Evolutionary conservation across 2,888 invertebrate genomes (phyloP).

Genomic region (Clusia tigrina): DNA sequence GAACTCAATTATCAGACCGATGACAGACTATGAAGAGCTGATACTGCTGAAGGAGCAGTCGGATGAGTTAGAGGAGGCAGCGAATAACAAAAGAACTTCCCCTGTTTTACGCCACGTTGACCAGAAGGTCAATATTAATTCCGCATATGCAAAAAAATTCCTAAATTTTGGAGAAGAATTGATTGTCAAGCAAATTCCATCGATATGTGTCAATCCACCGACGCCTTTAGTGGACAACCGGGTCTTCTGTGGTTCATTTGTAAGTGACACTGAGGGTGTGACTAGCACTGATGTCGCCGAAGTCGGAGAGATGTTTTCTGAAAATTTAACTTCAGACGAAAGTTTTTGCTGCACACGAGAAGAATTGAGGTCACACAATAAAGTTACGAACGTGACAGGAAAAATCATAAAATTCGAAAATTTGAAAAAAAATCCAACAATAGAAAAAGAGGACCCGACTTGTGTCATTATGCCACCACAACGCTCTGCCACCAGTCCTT

Average conservation of each 20-base stretch:
- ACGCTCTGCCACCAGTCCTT: slow-evolving; percentile 55
- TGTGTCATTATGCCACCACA: slow-evolving; percentile 39
- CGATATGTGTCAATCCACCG: slow-evolving; percentile 57
- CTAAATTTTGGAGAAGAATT: slow-evolving; percentile 26
- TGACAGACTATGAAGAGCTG: background rate
- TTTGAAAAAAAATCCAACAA: background rate
- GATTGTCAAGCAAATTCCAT: slow-evolving; percentile 42
- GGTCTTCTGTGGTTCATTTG: slow-evolving; percentile 25
- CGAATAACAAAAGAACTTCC: background rate
- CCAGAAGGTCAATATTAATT: slow-evolving; percentile 12
- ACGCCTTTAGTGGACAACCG: slow-evolving; percentile 44
- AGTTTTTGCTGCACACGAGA: slow-evolving; percentile 33
- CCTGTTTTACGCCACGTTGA: slow-evolving; percentile 11
- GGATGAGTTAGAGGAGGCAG: background rate
- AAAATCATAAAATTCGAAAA: slow-evolving; percentile 33
- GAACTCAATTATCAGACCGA: slow-evolving; percentile 42
- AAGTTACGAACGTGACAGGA: slow-evolving; percentile 31
- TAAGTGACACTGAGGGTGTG: slow-evolving; percentile 14
- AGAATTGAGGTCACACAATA: slow-evolving; percentile 26
- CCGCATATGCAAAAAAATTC: slow-evolving; percentile 34
- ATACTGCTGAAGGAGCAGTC: background rate
- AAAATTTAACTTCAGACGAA: slow-evolving; percentile 31
- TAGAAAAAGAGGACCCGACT: background rate
- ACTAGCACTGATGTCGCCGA: slow-evolving; percentile 16
- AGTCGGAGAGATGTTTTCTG: background rate